Percentiles rank a stretch among this genome's conserved stretches.
Conservation (phyloP, 2,113 vertebrate species). For the Condylura cristata region DNA sequence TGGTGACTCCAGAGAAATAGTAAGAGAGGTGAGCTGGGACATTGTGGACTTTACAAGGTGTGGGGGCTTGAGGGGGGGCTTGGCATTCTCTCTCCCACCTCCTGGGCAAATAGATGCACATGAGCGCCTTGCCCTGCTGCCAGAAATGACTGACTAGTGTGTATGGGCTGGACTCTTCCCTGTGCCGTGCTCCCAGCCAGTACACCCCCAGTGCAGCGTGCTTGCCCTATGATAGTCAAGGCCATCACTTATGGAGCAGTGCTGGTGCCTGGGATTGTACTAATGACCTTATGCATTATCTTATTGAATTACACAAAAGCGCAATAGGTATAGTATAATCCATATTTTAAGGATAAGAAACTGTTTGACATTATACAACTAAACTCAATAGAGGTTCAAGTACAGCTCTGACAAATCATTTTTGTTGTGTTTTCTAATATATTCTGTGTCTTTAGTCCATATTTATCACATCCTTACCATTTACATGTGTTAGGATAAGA, state of each 20-base stretch:
- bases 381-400: background rate
- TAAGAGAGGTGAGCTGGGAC: background rate
- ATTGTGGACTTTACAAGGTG: background rate
- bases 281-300: background rate
- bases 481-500: background rate
- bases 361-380: background rate
- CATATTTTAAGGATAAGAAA: slow-evolving; percentile 13
- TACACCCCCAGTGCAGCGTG: too few relatives aligned
- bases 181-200: background rate
- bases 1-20: background rate
- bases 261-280: background rate
- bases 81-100: background rate
- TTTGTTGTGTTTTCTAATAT: background rate
- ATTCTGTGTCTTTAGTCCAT: background rate
- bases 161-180: background rate
- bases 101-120: background rate
- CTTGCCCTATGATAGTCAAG: background rate
- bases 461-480: background rate
- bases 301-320: background rate
- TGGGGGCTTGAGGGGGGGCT: background rate
- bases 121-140: background rate
- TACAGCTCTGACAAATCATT: background rate
- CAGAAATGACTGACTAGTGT: background rate
- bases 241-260: background rate
- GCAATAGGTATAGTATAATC: background rate